Percentiles rank a stretch among this genome's conserved stretches.
These are phyloP conservation scores for Solenopsis invicta DNA, from an alignment of 1,140 invertebrate genomes.

Conservation along the genomic window DNA sequence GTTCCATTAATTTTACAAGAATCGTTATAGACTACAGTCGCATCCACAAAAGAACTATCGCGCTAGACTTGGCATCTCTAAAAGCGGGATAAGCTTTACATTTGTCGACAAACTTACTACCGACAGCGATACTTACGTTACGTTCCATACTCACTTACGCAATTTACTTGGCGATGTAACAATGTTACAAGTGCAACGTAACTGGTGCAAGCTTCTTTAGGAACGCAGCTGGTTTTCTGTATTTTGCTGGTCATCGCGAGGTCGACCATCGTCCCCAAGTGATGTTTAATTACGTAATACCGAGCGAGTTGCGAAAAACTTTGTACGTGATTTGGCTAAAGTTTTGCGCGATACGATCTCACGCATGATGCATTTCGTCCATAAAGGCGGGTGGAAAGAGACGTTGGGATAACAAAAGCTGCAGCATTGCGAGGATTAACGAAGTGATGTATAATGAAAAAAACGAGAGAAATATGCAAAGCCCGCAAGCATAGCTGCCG, in stretches of 20 bases:
- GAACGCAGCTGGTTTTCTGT: not conserved
- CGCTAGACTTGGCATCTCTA: slow-evolving; percentile 27
- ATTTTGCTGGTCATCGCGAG: not conserved
- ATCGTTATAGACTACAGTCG: slow-evolving; percentile 63
- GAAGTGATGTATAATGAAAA: slow-evolving; percentile 69
- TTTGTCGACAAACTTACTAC: not conserved
- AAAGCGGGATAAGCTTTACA: slow-evolving; percentile 48
- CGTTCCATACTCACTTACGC: not conserved
- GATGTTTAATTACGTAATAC: slow-evolving; percentile 50
- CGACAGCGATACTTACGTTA: not conserved
- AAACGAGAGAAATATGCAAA: slow-evolving; percentile 67
- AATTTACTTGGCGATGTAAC: not conserved
- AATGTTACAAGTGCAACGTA: not conserved
- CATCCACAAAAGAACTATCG: slow-evolving; percentile 51
- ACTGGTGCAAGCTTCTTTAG: not conserved
- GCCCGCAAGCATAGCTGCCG: slow-evolving; percentile 36
- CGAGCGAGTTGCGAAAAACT: not conserved
- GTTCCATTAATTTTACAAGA: slow-evolving; percentile 73
- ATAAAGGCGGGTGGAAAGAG: not conserved
- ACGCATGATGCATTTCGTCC: not conserved
- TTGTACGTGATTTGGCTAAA: not conserved
- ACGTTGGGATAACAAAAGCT: slow-evolving; percentile 53
- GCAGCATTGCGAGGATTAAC: slow-evolving; percentile 65
- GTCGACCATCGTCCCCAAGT: slow-evolving; percentile 12
- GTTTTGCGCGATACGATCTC: not conserved